These are phyloP conservation scores for Masticophis lateralis DNA, from an alignment of 2,797 vertebrate genomes.

Conservation along the genomic window DNA sequence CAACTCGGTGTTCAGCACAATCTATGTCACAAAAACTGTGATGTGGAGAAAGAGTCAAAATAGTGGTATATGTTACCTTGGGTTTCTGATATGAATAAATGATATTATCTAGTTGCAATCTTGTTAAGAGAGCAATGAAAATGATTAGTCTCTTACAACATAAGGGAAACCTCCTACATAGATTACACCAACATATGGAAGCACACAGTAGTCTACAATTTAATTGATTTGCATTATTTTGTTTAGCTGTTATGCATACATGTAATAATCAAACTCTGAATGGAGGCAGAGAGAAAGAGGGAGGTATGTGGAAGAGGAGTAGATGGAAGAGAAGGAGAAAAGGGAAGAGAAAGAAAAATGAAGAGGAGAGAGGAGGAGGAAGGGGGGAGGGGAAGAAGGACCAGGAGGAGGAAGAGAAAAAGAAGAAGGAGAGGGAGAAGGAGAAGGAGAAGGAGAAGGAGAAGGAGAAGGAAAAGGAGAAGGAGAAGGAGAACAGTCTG, in stretches of 20 bases:
- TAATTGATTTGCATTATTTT: neutral
- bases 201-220: neutral
- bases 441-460: too few species aligned
- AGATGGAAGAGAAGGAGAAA: neutral
- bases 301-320: neutral
- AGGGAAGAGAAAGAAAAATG: neutral
- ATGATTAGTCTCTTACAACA: neutral
- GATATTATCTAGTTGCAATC: neutral
- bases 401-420: too few species aligned
- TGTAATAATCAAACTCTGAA: neutral
- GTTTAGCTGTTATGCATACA: neutral
- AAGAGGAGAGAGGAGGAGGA: neutral
- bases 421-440: too few species aligned
- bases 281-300: neutral
- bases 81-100: neutral
- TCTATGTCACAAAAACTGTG: neutral
- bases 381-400: too few species aligned
- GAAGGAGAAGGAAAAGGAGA: neutral
- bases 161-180: neutral
- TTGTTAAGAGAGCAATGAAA: neutral
- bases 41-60: neutral
- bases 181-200: neutral
- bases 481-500: neutral
- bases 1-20: neutral
- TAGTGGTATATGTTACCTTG: neutral